A percentile compares a stretch with the other conserved stretches of the same genome.
phyloP scores from a whole-genome alignment of 2,797 vertebrate genomes.

The Gymnoscopelus braueri region DNA sequence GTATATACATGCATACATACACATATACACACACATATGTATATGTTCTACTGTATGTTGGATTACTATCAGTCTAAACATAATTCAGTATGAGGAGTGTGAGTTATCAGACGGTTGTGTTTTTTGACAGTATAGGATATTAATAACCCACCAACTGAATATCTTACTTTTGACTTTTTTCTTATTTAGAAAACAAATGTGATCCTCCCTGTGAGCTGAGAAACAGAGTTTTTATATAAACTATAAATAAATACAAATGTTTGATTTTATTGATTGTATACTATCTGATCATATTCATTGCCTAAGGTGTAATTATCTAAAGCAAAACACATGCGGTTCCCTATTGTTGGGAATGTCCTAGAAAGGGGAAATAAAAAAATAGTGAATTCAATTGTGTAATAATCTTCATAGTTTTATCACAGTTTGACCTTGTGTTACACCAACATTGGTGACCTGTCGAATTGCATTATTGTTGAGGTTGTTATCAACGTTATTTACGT shows the following conservation, averaged over 20 bases:
- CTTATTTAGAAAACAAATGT: constrained; percentile 32
- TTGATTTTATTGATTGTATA: constrained; percentile 31
- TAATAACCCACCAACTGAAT: constrained; percentile 13
- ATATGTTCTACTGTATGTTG: too few relatives aligned
- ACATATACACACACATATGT: too few relatives aligned
- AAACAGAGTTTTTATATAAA: constrained; percentile 43
- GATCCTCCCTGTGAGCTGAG: constrained; percentile 21
- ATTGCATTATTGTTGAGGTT: too few relatives aligned
- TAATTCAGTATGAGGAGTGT: constrained; percentile 14
- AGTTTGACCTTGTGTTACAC: too few relatives aligned
- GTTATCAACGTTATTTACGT: too few relatives aligned
- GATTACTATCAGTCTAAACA: background rate
- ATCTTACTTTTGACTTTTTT: constrained; percentile 24
- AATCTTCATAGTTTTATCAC: too few relatives aligned
- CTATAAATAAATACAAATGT: constrained; percentile 41
- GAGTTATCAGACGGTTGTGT: constrained; percentile 23
- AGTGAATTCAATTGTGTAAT: too few relatives aligned
- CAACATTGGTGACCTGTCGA: too few relatives aligned
- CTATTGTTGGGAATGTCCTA: too few relatives aligned
- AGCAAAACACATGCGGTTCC: too few relatives aligned
- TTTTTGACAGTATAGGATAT: constrained; percentile 35
- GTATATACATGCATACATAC: too few relatives aligned
- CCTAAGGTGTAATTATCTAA: background rate
- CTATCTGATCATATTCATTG: constrained; percentile 4
- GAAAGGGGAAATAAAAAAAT: too few relatives aligned